phyloP scores from a whole-genome alignment of 35 echinoderm and acorn worm species.

The Heliocidaris erythrogramma region DNA sequence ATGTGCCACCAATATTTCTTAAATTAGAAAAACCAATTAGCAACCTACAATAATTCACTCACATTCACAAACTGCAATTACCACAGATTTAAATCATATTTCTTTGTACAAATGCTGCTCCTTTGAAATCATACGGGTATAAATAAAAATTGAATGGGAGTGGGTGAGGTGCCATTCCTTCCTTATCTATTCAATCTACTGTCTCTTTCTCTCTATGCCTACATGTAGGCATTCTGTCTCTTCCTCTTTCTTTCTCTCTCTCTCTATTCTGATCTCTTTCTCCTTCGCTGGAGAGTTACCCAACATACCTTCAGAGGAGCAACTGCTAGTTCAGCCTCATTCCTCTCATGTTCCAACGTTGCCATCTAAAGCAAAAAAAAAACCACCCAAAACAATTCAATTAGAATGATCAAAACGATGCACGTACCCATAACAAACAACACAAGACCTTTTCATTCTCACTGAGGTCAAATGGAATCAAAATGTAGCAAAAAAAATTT shows the following conservation, averaged over 20 bases:
- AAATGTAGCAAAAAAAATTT: neutral
- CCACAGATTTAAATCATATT: too few relatives aligned
- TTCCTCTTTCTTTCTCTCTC: too few relatives aligned
- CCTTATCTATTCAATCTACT: too few relatives aligned
- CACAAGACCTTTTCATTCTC: neutral
- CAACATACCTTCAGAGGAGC: conserved; percentile 84
- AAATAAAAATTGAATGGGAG: too few relatives aligned
- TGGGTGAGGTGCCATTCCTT: too few relatives aligned
- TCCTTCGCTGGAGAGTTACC: too few relatives aligned
- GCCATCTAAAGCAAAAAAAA: conserved; percentile 73
- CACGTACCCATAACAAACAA: neutral
- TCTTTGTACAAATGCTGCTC: too few relatives aligned
- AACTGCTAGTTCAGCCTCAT: conserved; percentile 82
- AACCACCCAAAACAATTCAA: neutral
- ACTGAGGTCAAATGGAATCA: neutral
- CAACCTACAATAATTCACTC: neutral
- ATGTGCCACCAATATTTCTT: neutral
- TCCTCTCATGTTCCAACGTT: conserved; percentile 75
- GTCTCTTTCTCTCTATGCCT: too few relatives aligned
- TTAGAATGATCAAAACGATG: too few relatives aligned
- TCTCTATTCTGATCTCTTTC: too few relatives aligned
- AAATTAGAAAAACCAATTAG: neutral
- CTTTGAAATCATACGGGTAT: too few relatives aligned
- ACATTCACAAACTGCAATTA: neutral
- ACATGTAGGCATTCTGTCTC: too few relatives aligned